These are phyloP conservation scores for Aptenodytes forsteri DNA, from an alignment of 2,113 vertebrate genomes.

Conservation along the genomic window DNA sequence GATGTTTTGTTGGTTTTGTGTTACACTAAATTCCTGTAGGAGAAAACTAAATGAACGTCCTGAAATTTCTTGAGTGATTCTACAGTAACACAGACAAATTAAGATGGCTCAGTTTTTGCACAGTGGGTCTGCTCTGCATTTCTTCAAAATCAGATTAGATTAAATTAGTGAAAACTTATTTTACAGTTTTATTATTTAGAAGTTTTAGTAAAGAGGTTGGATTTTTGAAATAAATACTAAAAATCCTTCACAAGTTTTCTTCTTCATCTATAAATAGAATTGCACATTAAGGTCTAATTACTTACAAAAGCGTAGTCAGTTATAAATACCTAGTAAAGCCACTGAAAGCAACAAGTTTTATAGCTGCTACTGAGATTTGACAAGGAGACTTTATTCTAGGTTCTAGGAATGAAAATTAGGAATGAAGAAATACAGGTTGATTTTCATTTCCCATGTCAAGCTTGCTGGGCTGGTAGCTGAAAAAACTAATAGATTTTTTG, in stretches of 20 bases:
- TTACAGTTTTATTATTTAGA: neutral
- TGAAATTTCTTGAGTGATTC: neutral
- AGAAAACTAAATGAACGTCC: rapidly evolving
- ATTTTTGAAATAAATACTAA: neutral
- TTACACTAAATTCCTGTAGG: neutral
- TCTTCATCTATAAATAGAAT: neutral
- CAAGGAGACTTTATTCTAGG: neutral
- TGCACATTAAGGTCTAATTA: neutral
- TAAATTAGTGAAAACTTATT: neutral
- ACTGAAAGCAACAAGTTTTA: neutral
- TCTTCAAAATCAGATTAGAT: neutral
- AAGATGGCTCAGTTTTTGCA: neutral
- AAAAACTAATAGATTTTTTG: neutral
- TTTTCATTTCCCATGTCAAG: neutral
- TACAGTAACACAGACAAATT: neutral
- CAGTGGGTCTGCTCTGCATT: neutral
- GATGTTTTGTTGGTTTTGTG: neutral
- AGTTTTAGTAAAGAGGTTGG: neutral
- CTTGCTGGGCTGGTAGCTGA: neutral
- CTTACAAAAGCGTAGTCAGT: neutral
- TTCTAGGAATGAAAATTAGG: neutral
- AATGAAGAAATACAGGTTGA: neutral
- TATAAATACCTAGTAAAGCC: neutral
- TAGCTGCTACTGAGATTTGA: neutral
- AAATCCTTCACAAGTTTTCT: neutral